Percentiles rank a stretch among this genome's conserved stretches.
Conservation (phyloP, 2,113 vertebrate species). For the Psilopsiagon aurifrons region DNA sequence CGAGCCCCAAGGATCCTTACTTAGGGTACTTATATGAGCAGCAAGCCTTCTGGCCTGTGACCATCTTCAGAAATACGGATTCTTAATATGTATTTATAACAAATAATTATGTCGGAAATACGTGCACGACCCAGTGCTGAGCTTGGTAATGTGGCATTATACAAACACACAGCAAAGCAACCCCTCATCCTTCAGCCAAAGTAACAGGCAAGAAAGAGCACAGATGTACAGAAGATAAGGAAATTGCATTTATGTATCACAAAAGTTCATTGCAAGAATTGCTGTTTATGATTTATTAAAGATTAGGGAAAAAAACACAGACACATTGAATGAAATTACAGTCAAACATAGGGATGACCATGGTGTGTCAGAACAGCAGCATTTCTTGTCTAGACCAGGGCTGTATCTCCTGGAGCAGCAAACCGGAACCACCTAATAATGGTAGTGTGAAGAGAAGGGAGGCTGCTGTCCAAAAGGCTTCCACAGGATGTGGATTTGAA, state of each 20-base stretch:
- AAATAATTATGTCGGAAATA: constrained; percentile 1
- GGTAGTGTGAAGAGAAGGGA: background rate
- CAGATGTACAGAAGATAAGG: background rate
- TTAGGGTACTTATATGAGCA: background rate
- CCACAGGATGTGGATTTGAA: constrained; percentile 1
- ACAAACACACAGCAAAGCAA: background rate
- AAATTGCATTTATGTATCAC: background rate
- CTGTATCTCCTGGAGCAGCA: background rate
- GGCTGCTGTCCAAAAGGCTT: background rate
- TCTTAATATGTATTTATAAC: background rate
- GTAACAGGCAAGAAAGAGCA: background rate
- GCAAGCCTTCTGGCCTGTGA: background rate
- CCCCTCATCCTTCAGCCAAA: background rate
- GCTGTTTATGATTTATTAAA: background rate
- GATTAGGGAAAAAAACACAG: background rate
- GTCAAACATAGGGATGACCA: background rate
- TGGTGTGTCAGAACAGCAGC: background rate
- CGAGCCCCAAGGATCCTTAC: background rate
- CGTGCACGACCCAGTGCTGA: background rate
- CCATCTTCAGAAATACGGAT: background rate
- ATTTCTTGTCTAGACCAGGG: background rate
- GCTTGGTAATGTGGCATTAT: background rate
- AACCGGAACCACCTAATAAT: background rate
- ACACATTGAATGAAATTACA: background rate
- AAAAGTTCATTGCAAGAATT: background rate